These are phyloP conservation scores for Ammodytes dubius DNA, from an alignment of 2,113 vertebrate genomes.

Conservation along the genomic window DNA sequence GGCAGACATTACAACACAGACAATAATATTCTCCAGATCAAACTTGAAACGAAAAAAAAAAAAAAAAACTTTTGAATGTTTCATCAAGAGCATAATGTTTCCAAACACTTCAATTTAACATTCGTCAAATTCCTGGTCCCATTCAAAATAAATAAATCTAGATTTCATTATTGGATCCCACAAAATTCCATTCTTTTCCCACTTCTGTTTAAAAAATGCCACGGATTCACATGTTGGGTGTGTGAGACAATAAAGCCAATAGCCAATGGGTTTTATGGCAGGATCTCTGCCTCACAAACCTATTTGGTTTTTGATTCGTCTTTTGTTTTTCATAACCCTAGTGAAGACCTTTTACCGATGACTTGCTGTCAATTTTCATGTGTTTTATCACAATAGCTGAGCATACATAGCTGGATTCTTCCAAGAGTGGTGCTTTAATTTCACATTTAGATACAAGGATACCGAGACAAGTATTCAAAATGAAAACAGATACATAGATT, in stretches of 20 bases:
- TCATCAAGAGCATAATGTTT: not conserved
- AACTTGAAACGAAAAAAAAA: not conserved
- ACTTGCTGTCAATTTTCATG: not conserved
- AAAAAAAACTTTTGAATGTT: not conserved
- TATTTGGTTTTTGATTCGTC: not conserved
- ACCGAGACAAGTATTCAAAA: not conserved
- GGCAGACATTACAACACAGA: conserved; percentile 25
- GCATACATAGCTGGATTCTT: rapidly evolving
- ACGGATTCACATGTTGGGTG: not conserved
- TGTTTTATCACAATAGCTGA: not conserved
- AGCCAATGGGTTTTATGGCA: not conserved
- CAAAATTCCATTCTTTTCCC: not conserved
- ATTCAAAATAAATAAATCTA: not conserved
- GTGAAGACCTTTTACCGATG: rapidly evolving
- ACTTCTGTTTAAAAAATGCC: not conserved
- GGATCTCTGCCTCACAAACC: not conserved
- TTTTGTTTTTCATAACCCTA: not conserved
- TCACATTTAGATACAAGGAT: conserved; percentile 45
- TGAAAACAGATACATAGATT: conserved; percentile 5
- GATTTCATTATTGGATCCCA: not conserved
- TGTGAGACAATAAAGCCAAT: not conserved
- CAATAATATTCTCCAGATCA: conserved; percentile 7
- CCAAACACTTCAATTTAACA: not conserved
- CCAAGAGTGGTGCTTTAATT: conserved; percentile 20
- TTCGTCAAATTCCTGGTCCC: conserved; percentile 53